These are phyloP conservation scores for Xanthorhoe spadicearia DNA, from an alignment of 2,888 invertebrate genomes.

Conservation along the genomic window DNA sequence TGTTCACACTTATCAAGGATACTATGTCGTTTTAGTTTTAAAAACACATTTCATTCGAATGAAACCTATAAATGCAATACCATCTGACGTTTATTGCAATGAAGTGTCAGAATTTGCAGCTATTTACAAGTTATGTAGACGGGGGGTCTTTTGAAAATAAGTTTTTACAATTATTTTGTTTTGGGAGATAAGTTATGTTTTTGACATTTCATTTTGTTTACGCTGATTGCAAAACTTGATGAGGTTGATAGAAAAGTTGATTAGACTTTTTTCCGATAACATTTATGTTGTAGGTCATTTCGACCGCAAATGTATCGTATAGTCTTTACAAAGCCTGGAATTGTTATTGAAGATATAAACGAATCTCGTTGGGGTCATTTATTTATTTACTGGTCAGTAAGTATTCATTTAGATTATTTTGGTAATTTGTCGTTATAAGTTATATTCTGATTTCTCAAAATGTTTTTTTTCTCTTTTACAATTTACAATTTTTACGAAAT, in stretches of 20 bases:
- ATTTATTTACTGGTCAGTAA: no score
- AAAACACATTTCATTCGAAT: conserved; percentile 35
- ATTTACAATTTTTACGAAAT: not conserved
- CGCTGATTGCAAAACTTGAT: not conserved
- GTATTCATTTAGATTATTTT: no score
- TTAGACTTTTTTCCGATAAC: no score
- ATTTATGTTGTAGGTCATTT: no score
- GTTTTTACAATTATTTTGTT: not conserved
- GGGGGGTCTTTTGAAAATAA: conserved; percentile 20
- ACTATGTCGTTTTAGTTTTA: conserved; percentile 38
- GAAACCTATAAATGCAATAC: conserved; percentile 27
- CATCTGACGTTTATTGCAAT: conserved; percentile 31
- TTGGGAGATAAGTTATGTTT: not conserved
- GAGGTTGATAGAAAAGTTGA: no score
- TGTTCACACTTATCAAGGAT: conserved; percentile 47
- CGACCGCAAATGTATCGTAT: no score
- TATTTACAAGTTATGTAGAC: conserved; percentile 31
- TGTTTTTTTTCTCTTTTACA: no score
- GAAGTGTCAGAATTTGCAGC: conserved; percentile 28
- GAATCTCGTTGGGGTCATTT: no score
- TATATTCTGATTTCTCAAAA: no score
- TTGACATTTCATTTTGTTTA: not conserved
- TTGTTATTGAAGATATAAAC: no score
- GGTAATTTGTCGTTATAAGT: no score
- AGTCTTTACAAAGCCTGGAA: no score